phyloP scores from a whole-genome alignment of 2,888 invertebrate genomes.

The Malthinus seriepunctatus region DNA sequence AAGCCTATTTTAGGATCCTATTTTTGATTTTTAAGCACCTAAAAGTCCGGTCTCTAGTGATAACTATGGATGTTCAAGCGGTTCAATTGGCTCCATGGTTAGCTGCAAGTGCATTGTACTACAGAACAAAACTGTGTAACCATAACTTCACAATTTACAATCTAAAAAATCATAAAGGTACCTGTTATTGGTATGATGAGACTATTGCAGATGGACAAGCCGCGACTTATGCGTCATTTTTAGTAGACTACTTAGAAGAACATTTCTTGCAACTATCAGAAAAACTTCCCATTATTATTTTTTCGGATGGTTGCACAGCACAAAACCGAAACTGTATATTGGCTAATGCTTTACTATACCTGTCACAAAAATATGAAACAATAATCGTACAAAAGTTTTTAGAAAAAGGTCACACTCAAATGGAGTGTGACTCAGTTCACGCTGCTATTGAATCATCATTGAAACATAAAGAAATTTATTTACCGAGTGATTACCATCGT shows the following conservation, averaged over 20 bases:
- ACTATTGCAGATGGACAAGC: slow-evolving; percentile 6
- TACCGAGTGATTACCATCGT: background rate
- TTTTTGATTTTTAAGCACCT: too few relatives aligned
- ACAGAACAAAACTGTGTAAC: slow-evolving; percentile 23
- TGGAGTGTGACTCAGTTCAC: too few relatives aligned
- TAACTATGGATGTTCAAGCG: slow-evolving; percentile 25
- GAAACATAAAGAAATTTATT: background rate
- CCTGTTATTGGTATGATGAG: slow-evolving; percentile 24
- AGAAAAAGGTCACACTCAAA: background rate
- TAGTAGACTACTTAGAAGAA: slow-evolving; percentile 8
- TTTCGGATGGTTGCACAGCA: slow-evolving; percentile 19
- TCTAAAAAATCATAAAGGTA: slow-evolving; percentile 13
- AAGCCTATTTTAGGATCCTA: too few relatives aligned
- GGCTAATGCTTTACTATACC: slow-evolving; percentile 20
- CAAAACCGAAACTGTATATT: slow-evolving; percentile 22
- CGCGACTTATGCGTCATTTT: slow-evolving; percentile 6
- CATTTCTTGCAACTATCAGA: slow-evolving; percentile 4
- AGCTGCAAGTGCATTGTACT: slow-evolving; percentile 23
- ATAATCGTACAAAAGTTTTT: slow-evolving; percentile 17
- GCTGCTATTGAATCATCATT: background rate
- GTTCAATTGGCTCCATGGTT: slow-evolving; percentile 21
- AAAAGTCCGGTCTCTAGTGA: too few relatives aligned
- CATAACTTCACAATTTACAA: too few relatives aligned
- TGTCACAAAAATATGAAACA: slow-evolving; percentile 11
- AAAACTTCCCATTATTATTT: slow-evolving; percentile 12